phyloP scores from a whole-genome alignment of 2,797 vertebrate genomes.

The Miopithecus talapoin region DNA sequence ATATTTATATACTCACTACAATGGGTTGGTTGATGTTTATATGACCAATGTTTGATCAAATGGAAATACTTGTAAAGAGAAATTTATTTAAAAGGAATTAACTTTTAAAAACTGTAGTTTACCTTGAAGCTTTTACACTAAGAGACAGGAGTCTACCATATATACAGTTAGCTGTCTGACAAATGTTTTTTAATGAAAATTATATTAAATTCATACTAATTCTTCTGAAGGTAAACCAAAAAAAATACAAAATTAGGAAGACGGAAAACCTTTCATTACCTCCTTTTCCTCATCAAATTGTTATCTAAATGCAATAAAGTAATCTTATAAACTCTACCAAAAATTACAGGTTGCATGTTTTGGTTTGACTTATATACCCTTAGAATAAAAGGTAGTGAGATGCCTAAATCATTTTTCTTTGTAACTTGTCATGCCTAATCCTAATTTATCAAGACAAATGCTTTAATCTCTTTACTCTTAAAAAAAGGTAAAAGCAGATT shows the following conservation, averaged over 20 bases:
- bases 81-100: neutral
- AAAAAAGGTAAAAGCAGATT: neutral
- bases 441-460: neutral
- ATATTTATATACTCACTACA: neutral
- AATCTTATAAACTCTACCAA: neutral
- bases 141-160: neutral
- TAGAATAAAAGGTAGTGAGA: neutral
- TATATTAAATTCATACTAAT: neutral
- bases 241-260: neutral
- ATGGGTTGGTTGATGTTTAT: neutral
- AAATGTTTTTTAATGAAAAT: neutral
- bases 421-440: neutral
- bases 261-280: neutral
- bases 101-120: neutral
- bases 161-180: neutral
- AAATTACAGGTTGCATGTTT: neutral
- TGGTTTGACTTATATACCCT: neutral
- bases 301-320: neutral
- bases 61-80: neutral
- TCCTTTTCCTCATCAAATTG: neutral
- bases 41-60: neutral
- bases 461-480: neutral
- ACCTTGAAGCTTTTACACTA: neutral
- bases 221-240: conserved; percentile 11
- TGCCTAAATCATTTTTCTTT: neutral